These are phyloP conservation scores for Antennarius maculatus DNA, from an alignment of 2,797 vertebrate genomes.

Conservation along the genomic window DNA sequence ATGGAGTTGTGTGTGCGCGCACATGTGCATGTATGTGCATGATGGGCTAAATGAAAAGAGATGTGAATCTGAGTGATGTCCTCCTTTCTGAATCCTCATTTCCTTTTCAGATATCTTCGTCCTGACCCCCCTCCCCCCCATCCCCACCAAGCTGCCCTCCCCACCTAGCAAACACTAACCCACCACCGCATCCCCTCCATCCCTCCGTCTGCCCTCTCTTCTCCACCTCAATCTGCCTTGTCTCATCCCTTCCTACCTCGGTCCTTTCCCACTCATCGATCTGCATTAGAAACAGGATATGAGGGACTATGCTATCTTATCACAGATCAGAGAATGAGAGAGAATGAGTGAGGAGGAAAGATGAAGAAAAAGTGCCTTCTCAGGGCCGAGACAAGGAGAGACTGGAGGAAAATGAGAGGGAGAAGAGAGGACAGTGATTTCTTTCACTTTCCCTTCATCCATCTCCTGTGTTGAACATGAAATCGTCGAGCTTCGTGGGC, in stretches of 20 bases:
- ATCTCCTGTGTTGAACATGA: slow-evolving; percentile 62
- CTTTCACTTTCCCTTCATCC: slow-evolving; percentile 61
- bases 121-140: slow-evolving; percentile 40
- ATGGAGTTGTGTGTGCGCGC: slow-evolving; percentile 13
- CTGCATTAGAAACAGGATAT: slow-evolving; percentile 82
- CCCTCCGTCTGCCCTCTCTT: slow-evolving; percentile 42
- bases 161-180: not conserved
- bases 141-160: not conserved
- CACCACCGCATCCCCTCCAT: not conserved
- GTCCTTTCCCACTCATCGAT: slow-evolving; percentile 73
- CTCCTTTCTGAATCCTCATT: slow-evolving; percentile 82
- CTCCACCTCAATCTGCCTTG: slow-evolving; percentile 69
- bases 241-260: slow-evolving; percentile 64
- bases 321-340: slow-evolving; percentile 68
- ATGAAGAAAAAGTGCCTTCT: slow-evolving; percentile 37
- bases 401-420: slow-evolving; percentile 40
- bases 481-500: slow-evolving; percentile 50
- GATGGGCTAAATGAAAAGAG: slow-evolving; percentile 79
- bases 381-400: slow-evolving; percentile 51
- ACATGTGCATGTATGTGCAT: slow-evolving; percentile 29
- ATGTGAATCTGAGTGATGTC: slow-evolving; percentile 80
- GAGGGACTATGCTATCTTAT: slow-evolving; percentile 80
- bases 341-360: slow-evolving; percentile 68
- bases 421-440: slow-evolving; percentile 45
- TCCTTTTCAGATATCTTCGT: slow-evolving; percentile 78